A percentile compares a stretch with the other conserved stretches of the same genome.
phyloP scores from a whole-genome alignment of 2,113 vertebrate genomes.

The Aegypius monachus region DNA sequence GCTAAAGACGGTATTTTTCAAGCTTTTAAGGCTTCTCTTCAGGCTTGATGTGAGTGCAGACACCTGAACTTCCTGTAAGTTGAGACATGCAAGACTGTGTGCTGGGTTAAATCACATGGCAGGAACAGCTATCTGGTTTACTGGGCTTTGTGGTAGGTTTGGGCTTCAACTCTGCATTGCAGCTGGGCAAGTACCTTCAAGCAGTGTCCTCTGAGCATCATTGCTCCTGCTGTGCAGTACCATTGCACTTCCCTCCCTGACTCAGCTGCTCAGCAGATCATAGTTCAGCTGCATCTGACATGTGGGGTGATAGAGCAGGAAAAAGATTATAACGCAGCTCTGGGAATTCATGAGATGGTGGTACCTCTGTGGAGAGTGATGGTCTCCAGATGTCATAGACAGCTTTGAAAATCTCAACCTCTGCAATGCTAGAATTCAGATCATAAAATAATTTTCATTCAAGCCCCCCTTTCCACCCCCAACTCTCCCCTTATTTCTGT shows the following conservation, averaged over 20 bases:
- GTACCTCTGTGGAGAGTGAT: background rate
- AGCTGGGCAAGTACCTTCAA: background rate
- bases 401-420: slow-evolving; percentile 30
- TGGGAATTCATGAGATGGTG: background rate
- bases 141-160: background rate
- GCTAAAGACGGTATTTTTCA: background rate
- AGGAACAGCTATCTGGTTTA: background rate
- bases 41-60: background rate
- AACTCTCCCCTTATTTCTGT: too few species aligned
- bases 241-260: background rate
- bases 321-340: background rate
- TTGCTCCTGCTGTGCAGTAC: background rate
- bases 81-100: fast-evolving
- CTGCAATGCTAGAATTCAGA: background rate
- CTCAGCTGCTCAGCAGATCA: slow-evolving; percentile 47
- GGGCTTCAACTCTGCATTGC: background rate
- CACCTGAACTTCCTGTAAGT: background rate
- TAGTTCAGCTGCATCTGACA: background rate
- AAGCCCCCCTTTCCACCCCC: background rate
- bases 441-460: background rate
- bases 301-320: background rate
- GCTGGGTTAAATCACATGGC: background rate
- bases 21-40: background rate
- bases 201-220: background rate
- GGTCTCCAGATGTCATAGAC: slow-evolving; percentile 31